Percentiles rank a stretch among this genome's conserved stretches.
These are phyloP conservation scores for Lymantria dispar DNA, from an alignment of 2,888 invertebrate species.

Conservation along the genomic window DNA sequence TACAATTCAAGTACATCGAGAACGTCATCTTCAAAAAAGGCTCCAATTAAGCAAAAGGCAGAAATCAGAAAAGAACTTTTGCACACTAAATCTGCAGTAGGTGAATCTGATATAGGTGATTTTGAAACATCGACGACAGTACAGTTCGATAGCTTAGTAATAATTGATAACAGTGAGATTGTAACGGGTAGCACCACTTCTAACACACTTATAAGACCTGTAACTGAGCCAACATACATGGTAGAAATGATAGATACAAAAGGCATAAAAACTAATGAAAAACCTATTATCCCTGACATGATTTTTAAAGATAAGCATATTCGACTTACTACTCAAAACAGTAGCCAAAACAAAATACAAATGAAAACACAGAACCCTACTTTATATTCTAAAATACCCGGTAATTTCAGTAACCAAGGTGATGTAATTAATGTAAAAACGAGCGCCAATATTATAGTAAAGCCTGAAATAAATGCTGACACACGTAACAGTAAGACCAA, in stretches of 20 bases:
- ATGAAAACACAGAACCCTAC: not conserved
- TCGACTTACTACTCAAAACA: not conserved
- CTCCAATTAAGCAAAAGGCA: not conserved
- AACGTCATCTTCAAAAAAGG: not conserved
- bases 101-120: not conserved
- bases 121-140: not conserved
- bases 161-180: not conserved
- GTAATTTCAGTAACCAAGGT: constrained; percentile 7
- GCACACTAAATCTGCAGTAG: not conserved
- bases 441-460: not conserved
- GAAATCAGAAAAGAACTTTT: not conserved
- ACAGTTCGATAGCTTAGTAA: not conserved
- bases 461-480: not conserved
- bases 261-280: constrained; percentile 1
- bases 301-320: not conserved
- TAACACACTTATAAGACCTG: not conserved
- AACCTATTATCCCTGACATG: not conserved
- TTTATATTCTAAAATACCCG: not conserved
- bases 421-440: constrained; percentile 3
- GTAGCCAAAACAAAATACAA: not conserved
- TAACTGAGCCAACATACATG: not conserved
- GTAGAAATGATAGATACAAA: not conserved
- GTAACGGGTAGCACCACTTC: not conserved
- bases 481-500: not conserved
- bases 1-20: not conserved